Base-by-base conservation (phyloP, 2,888 invertebrate genomes). In the Eupeodes luniger region DNA sequence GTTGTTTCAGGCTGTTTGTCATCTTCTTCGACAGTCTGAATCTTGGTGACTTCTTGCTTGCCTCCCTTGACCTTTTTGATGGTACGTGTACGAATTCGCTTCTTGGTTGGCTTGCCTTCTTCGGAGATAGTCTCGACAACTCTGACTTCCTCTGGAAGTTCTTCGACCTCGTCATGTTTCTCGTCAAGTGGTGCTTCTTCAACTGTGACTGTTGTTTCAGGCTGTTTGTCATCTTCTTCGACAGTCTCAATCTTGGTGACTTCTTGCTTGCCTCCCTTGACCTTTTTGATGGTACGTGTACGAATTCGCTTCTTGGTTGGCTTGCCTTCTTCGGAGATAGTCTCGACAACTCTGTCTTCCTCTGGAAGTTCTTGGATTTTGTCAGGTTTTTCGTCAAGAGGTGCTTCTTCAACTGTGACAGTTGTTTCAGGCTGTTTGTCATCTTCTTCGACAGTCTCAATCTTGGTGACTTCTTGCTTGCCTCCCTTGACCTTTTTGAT, bases 171-270 rank as follows among this genome's bases (percentile, higher is more conserved):
- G 64, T 92, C 93, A 3, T 92, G 91, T 92, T 85, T 19, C 91
- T 93, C 69, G 90, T 91, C n/a, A 47, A 72, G 81, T 4, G 87
- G 81, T 57, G 64, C 67, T 78, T 78, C 91, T 81, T 90, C 90
- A 11, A 91, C 90, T 7, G 89, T 89, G 0, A 93, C 89, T 0
- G 91, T 91, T 0, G 91, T 92, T 6, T 92, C 91, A 0, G 94
- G 93, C 2, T 90, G 89, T 69, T 92, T 91, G 16, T 90, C 91
- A 59, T 93, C 93, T 90, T 93, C 92, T 81, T 93, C 92, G 4
- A 92, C 90, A 0, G 93, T 93, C 55, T 92, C 91, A 77, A 94
- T 93, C 90, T 92, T 92, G 4, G 93, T 93, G 5, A 92, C 90
- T 91, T 93, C 92, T 78, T 91, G 90, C 83, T 91, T 91, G 27